Evolutionary conservation across 2,113 vertebrate genomes (phyloP).

Genomic region (Ochotona princeps): DNA sequence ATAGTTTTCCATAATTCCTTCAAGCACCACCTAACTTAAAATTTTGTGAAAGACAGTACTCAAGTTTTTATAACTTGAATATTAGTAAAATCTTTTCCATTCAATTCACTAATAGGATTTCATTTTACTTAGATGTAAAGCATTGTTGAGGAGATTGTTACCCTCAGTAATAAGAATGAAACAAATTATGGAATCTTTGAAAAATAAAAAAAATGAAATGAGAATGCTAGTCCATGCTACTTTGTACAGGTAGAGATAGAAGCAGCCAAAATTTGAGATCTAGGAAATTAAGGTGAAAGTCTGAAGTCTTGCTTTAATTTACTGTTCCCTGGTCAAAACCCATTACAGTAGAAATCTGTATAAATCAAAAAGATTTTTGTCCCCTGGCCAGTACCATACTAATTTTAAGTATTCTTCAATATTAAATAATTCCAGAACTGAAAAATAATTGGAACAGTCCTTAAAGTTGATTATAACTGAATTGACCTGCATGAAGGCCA

Average conservation of each 20-base stretch:
- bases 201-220: slow-evolving; percentile 34
- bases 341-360: slow-evolving; percentile 64
- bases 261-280: slow-evolving; percentile 37
- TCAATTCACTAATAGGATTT: slow-evolving; percentile 37
- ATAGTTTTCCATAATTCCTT: neutral
- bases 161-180: neutral
- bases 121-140: neutral
- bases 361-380: slow-evolving; percentile 72
- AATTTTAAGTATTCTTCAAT: slow-evolving; percentile 69
- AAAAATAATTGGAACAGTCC: slow-evolving; percentile 64
- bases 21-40: slow-evolving; percentile 9
- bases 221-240: slow-evolving; percentile 4
- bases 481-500: slow-evolving; percentile 52
- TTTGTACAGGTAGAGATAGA: slow-evolving; percentile 31
- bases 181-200: slow-evolving; percentile 40
- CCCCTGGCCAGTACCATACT: slow-evolving; percentile 34
- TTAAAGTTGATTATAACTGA: slow-evolving; percentile 61
- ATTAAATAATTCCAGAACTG: slow-evolving; percentile 68
- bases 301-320: slow-evolving; percentile 69
- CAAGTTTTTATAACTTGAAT: slow-evolving; percentile 20
- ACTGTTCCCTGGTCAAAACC: slow-evolving; percentile 53
- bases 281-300: slow-evolving; percentile 58
- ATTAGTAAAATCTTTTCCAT: slow-evolving; percentile 26
- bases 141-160: slow-evolving; percentile 46
- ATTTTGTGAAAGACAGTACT: slow-evolving; percentile 25